A percentile compares a stretch with the other conserved stretches of the same genome.
These are phyloP conservation scores for Phenacoccus solenopsis DNA, from an alignment of 1,140 invertebrate genomes.

Conservation along the genomic window DNA sequence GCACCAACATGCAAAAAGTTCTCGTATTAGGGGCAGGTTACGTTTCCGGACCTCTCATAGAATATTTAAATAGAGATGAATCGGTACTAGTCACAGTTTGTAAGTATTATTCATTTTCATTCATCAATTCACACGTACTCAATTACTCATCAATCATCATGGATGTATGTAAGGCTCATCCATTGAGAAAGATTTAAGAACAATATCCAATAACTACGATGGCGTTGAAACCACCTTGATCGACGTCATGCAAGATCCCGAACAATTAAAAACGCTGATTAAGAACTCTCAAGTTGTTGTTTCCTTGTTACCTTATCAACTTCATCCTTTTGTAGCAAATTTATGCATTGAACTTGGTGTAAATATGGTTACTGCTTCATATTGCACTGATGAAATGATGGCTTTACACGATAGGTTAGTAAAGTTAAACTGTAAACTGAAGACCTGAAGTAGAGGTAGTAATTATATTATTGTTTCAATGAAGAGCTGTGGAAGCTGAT, in stretches of 20 bases:
- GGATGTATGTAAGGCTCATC: slow-evolving; percentile 52
- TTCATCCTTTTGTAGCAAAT: slow-evolving; percentile 75
- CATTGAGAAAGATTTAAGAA: slow-evolving; percentile 76
- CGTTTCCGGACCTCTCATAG: slow-evolving; percentile 82
- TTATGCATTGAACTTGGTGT: slow-evolving; percentile 72
- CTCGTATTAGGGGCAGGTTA: slow-evolving; percentile 90
- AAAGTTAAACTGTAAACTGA: not conserved
- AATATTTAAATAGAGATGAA: slow-evolving; percentile 77
- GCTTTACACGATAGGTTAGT: slow-evolving; percentile 63
- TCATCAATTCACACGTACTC: no score
- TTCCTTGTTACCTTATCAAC: slow-evolving; percentile 81
- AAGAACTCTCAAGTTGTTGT: slow-evolving; percentile 64
- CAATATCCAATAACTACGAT: slow-evolving; percentile 56
- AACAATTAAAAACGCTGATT: slow-evolving; percentile 58
- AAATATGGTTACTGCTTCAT: slow-evolving; percentile 95
- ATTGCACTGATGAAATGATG: slow-evolving; percentile 71
- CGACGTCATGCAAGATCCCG: slow-evolving; percentile 55
- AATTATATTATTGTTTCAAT: slow-evolving; percentile 6
- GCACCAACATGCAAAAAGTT: slow-evolving; percentile 23
- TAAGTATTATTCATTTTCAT: slow-evolving; percentile 31
- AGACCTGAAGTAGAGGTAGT: not conserved
- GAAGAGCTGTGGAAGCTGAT: slow-evolving; percentile 30
- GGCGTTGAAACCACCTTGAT: slow-evolving; percentile 71
- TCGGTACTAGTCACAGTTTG: slow-evolving; percentile 70
- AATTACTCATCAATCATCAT: no score